Percentiles rank a stretch among this genome's conserved stretches.
Evolutionary conservation across 2,888 invertebrate genomes (phyloP).

Genomic region (Himalopsyche kuldschensis): DNA sequence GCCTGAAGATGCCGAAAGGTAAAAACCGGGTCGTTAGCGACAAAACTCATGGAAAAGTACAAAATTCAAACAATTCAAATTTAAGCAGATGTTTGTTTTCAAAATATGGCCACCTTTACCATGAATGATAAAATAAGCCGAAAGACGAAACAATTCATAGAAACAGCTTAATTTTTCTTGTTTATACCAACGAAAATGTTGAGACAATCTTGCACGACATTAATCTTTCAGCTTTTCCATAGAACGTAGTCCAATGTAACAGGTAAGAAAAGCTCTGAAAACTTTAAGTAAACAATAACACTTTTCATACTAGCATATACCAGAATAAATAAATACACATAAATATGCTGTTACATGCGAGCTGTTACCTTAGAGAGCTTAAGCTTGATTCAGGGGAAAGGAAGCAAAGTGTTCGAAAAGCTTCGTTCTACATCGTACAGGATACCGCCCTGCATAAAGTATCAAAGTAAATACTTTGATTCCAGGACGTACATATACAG

Average conservation of each 20-base stretch:
- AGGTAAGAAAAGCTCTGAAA: neutral
- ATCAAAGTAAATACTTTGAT: constrained; percentile 19
- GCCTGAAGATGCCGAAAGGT: too few species aligned
- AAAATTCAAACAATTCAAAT: too few species aligned
- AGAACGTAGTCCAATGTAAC: neutral
- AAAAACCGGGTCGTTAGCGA: too few species aligned
- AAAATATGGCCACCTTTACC: too few species aligned
- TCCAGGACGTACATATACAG: neutral
- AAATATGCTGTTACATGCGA: neutral
- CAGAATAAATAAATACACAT: neutral
- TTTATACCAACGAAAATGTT: too few species aligned
- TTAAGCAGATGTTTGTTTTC: too few species aligned
- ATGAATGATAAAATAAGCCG: too few species aligned
- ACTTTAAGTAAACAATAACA: neutral
- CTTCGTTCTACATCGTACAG: neutral
- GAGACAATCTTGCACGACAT: too few species aligned
- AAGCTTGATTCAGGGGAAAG: neutral
- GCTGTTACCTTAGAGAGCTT: neutral
- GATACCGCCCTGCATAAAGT: constrained; percentile 4
- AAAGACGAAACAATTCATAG: too few species aligned
- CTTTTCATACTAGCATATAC: neutral
- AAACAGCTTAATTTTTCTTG: too few species aligned
- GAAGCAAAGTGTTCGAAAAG: constrained; percentile 12
- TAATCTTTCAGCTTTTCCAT: too few species aligned
- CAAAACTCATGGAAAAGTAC: too few species aligned